A percentile compares a stretch with the other conserved stretches of the same genome.
These are phyloP conservation scores for Darevskia nairensis DNA, from an alignment of 2,797 vertebrate genomes.

Conservation along the genomic window DNA sequence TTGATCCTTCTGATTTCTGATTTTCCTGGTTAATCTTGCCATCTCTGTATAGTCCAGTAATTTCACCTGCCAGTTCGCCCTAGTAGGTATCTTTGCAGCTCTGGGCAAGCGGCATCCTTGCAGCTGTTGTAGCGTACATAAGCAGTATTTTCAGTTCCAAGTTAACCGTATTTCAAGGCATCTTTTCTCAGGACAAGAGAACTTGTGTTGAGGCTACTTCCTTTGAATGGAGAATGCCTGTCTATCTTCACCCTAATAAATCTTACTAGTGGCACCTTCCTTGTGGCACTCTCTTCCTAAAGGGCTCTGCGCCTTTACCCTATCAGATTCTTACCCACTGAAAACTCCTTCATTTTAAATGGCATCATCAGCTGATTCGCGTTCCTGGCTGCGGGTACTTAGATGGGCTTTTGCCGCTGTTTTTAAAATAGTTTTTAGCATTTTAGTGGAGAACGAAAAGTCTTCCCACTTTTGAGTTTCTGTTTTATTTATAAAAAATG, in stretches of 20 bases:
- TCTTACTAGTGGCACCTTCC: neutral
- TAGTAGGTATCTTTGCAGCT: neutral
- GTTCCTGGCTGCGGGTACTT: neutral
- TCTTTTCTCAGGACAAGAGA: neutral
- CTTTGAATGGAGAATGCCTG: neutral
- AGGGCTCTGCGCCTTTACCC: neutral
- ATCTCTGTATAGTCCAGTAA: no score
- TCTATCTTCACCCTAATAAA: neutral
- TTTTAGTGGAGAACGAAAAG: neutral
- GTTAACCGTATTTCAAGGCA: neutral
- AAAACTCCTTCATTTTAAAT: neutral
- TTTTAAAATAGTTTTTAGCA: neutral
- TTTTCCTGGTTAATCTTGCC: no score
- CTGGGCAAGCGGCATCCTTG: neutral
- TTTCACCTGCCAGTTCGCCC: no score
- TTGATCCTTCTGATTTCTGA: no score
- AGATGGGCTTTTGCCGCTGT: neutral
- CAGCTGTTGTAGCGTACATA: neutral
- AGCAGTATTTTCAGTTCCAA: no score
- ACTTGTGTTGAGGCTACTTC: neutral
- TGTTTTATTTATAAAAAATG: no score
- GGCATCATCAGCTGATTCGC: neutral
- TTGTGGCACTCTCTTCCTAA: neutral
- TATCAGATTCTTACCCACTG: neutral
- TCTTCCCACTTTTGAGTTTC: no score